These are phyloP conservation scores for Micrastur ruficollis DNA, from an alignment of 2,797 vertebrate species.

Conservation along the genomic window DNA sequence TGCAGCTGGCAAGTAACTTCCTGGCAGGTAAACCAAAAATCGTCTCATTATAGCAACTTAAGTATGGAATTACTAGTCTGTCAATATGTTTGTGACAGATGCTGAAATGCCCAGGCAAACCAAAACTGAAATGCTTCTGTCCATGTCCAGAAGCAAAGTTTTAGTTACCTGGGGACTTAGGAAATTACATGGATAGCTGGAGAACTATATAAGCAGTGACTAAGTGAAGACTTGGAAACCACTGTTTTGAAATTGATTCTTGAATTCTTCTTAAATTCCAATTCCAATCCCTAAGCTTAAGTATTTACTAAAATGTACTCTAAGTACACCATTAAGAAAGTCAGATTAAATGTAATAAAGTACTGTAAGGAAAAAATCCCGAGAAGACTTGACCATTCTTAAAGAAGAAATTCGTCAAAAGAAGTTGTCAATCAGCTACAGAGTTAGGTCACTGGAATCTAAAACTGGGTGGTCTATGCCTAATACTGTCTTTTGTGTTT, in stretches of 20 bases:
- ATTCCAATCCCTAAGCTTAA: not conserved
- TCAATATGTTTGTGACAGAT: not conserved
- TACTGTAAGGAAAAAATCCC: not conserved
- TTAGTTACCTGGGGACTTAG: not conserved
- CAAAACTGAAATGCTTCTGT: not conserved
- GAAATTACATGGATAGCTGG: not conserved
- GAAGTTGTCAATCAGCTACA: not conserved
- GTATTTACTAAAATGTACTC: not conserved
- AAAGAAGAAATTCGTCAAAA: not conserved
- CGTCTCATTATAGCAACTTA: not conserved
- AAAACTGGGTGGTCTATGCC: not conserved
- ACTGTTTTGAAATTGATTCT: not conserved
- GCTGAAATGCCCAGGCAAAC: not conserved
- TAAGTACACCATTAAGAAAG: not conserved
- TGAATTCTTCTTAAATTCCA: not conserved
- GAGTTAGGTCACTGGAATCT: not conserved
- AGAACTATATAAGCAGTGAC: not conserved
- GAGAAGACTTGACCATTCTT: not conserved
- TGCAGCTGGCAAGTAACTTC: not conserved
- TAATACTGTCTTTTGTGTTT: not conserved
- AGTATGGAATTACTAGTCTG: not conserved
- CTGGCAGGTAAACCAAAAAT: not conserved
- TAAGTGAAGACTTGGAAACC: not conserved
- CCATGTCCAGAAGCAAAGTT: not conserved
- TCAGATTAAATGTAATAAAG: not conserved